Evolutionary conservation across 2,797 vertebrate genomes (phyloP), one percentile per base, ranked within the genome.

Genomic region (Darevskia nairensis): DNA sequence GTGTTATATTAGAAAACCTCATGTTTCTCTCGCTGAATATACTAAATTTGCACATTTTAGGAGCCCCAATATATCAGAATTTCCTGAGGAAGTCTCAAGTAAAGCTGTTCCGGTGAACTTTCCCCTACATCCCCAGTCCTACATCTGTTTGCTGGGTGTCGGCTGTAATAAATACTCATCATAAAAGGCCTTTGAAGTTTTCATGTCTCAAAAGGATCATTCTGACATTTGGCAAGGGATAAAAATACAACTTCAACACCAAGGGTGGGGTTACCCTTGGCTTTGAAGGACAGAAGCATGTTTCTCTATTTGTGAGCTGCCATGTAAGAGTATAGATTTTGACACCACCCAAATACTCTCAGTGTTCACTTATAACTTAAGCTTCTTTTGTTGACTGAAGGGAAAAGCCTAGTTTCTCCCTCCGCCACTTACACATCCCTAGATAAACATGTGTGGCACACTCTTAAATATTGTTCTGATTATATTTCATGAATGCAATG

Each of bases 81-180:
- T 74, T 80, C 59, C 21, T 64, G 32, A 46, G 9, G 19, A 74
- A 74, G 35, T 41, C 25, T 61, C 77, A 80, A 81, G 17, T 35
- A 80, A 50, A 85, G 80, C 72, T 0, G 0, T 88, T 91, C 86
- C 89, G 89, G 83, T 95, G 94, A 95, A 95, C 95, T 95, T 95
- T 95, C 72, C 94, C 93, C 94, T 61, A 94, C 80, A 93, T 95
- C 84, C 94, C 87, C 72, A 0, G 0, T 75, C 78, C 75, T 89
- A 91, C 94, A 95, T 95, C 91, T 96, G 94, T 89, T 94, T 91
- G 35, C 87, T 88, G 91, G 92, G 93, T 93, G 94, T n/a, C n/a
- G 69, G 39, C 55, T 89, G 91, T 92, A 94, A 93, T 91, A 91
- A 92, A 92, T 92, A 89, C 59, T 83, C 81, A 84, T 89, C 83